Evolutionary conservation across 2,888 invertebrate genomes (phyloP).

Genomic region (Polymixis lichenea): DNA sequence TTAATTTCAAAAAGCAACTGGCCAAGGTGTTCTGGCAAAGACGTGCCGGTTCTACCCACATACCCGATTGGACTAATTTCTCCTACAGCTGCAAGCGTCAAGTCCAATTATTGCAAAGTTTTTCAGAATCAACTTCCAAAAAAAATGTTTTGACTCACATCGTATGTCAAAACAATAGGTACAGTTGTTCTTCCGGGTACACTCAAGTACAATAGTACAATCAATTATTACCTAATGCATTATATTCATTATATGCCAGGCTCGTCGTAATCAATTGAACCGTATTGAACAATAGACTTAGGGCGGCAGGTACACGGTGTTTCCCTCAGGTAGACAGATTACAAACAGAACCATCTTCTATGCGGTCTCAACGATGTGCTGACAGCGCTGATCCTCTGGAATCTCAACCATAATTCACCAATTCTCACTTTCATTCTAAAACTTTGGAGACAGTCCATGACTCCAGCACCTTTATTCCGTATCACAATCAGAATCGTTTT

Average conservation of each 20-base stretch:
- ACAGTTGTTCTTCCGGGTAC: background rate
- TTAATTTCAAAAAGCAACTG: too few relatives aligned
- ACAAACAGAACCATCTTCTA: too few relatives aligned
- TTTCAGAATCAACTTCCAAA: slow-evolving; percentile 50
- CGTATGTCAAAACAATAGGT: slow-evolving; percentile 20
- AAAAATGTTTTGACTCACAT: slow-evolving; percentile 41
- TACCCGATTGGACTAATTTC: too few relatives aligned
- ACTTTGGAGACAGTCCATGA: too few relatives aligned
- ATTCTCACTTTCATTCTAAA: too few relatives aligned
- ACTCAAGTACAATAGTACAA: slow-evolving; percentile 22
- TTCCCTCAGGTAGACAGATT: background rate
- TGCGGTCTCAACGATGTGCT: too few relatives aligned
- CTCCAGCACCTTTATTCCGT: too few relatives aligned
- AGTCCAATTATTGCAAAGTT: background rate
- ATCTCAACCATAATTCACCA: too few relatives aligned
- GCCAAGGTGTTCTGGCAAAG: too few relatives aligned
- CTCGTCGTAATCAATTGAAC: background rate
- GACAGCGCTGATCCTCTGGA: too few relatives aligned
- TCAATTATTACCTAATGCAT: slow-evolving; percentile 1
- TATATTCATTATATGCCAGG: background rate
- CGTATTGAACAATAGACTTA: background rate
- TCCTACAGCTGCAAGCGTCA: background rate
- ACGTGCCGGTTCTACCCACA: too few relatives aligned
- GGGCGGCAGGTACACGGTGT: background rate
- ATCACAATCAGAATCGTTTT: too few relatives aligned